A percentile compares a stretch with the other conserved stretches of the same genome.
Evolutionary conservation across 2,113 vertebrate genomes (phyloP).

Genomic region (Procavia capensis): DNA sequence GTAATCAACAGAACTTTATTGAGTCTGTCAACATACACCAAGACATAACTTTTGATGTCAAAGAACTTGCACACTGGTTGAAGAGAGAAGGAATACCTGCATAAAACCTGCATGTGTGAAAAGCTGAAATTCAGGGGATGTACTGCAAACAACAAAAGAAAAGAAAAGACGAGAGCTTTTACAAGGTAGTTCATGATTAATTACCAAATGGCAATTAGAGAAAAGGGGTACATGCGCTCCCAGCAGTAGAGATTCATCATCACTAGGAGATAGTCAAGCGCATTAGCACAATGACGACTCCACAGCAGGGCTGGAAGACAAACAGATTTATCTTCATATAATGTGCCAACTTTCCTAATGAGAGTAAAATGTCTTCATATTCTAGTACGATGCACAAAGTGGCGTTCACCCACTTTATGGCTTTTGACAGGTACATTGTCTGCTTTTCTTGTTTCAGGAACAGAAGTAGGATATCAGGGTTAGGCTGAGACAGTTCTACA

Average conservation of each 20-base stretch:
- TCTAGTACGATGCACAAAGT: not conserved
- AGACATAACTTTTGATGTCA: not conserved
- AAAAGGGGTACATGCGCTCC: not conserved
- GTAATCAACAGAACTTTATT: not conserved
- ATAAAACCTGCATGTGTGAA: not conserved
- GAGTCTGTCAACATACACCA: not conserved
- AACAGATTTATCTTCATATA: not conserved
- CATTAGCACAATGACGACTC: not conserved
- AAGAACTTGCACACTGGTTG: not conserved
- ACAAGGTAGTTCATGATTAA: not conserved
- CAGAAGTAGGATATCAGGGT: not conserved
- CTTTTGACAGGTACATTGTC: not conserved
- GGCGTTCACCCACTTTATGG: not conserved
- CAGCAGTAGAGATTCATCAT: not conserved
- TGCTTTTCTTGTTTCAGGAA: not conserved
- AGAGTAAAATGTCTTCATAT: not conserved
- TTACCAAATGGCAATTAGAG: not conserved
- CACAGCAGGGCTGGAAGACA: not conserved
- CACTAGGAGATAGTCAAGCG: fast-evolving
- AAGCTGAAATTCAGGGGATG: not conserved
- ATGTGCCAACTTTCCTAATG: not conserved
- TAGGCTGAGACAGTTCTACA: not conserved
- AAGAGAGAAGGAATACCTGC: not conserved
- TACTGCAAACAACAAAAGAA: too few relatives aligned
- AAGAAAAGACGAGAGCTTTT: not conserved